Evolutionary conservation across 1,140 invertebrate genomes (phyloP).

Genomic region (Aphidius gifuensis): DNA sequence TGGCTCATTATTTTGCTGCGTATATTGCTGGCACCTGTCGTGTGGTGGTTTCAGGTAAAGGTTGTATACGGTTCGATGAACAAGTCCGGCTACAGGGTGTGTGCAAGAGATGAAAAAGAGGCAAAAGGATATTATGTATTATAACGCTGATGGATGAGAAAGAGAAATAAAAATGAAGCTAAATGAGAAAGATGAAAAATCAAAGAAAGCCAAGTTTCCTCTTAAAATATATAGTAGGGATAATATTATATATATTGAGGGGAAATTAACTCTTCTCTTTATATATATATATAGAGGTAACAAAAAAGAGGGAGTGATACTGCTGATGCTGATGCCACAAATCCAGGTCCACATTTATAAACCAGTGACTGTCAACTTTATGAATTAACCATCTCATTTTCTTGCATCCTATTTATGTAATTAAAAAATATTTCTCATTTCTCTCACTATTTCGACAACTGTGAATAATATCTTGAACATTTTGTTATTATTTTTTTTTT

Average conservation of each 20-base stretch:
- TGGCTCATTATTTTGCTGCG: slow-evolving; percentile 44
- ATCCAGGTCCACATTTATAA: slow-evolving; percentile 52
- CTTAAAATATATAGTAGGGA: slow-evolving; percentile 11
- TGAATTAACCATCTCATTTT: no score
- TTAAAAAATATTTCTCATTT: no score
- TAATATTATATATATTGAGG: slow-evolving; percentile 13
- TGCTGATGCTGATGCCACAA: slow-evolving; percentile 45
- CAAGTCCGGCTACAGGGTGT: no score
- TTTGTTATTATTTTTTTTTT: no score
- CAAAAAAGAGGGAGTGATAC: slow-evolving; percentile 22
- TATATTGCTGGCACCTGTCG: slow-evolving; percentile 51
- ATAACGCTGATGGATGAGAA: no score
- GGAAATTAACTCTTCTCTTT: slow-evolving; percentile 32
- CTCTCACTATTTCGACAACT: no score
- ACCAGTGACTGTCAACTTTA: slow-evolving; percentile 45
- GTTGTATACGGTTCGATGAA: background rate
- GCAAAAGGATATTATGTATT: background rate
- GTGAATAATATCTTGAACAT: no score
- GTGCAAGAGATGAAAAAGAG: slow-evolving; percentile 3
- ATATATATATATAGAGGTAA: no score
- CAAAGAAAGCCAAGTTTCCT: slow-evolving; percentile 4
- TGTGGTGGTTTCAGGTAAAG: slow-evolving; percentile 45
- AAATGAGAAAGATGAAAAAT: no score
- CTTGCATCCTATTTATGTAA: no score
- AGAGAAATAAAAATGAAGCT: no score